These are phyloP conservation scores for Drosophila barbarae DNA, from an alignment of 2,888 invertebrate species.

Conservation along the genomic window DNA sequence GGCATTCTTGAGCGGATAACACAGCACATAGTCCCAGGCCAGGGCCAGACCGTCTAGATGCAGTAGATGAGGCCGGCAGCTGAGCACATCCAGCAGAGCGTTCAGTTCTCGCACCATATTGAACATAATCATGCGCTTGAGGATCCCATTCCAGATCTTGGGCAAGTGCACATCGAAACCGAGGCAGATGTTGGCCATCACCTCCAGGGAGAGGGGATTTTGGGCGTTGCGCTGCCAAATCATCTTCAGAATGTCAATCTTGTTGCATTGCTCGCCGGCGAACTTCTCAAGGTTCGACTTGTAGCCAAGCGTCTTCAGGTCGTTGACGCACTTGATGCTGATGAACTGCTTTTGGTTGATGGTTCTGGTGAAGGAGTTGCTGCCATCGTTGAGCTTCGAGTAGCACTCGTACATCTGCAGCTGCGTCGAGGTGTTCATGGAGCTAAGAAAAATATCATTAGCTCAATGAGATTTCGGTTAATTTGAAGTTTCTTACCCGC, in stretches of 20 bases:
- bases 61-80: slow-evolving; percentile 73
- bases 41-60: slow-evolving; percentile 73
- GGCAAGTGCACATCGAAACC: slow-evolving; percentile 77
- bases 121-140: slow-evolving; percentile 79
- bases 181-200: slow-evolving; percentile 78
- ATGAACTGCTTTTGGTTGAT: slow-evolving; percentile 77
- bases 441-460: slow-evolving; percentile 37
- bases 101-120: slow-evolving; percentile 78
- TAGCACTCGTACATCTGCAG: slow-evolving; percentile 79
- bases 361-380: slow-evolving; percentile 69
- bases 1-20: slow-evolving; percentile 76
- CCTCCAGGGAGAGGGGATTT: slow-evolving; percentile 75
- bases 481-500: slow-evolving; percentile 63
- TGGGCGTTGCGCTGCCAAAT: slow-evolving; percentile 78
- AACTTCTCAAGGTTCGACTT: slow-evolving; percentile 79
- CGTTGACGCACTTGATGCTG: slow-evolving; percentile 78
- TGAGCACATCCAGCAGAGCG: slow-evolving; percentile 77
- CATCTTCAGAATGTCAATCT: slow-evolving; percentile 78
- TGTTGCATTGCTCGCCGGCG: slow-evolving; percentile 76
- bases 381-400: slow-evolving; percentile 77
- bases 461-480: too few species aligned
- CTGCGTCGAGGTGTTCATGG: slow-evolving; percentile 76
- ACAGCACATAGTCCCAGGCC: slow-evolving; percentile 78
- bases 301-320: slow-evolving; percentile 78
- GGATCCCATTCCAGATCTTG: slow-evolving; percentile 79